Percentiles rank a stretch among this genome's conserved stretches.
phyloP scores from a whole-genome alignment of 2,797 vertebrate species.

The Schizopygopsis malacanthus region DNA sequence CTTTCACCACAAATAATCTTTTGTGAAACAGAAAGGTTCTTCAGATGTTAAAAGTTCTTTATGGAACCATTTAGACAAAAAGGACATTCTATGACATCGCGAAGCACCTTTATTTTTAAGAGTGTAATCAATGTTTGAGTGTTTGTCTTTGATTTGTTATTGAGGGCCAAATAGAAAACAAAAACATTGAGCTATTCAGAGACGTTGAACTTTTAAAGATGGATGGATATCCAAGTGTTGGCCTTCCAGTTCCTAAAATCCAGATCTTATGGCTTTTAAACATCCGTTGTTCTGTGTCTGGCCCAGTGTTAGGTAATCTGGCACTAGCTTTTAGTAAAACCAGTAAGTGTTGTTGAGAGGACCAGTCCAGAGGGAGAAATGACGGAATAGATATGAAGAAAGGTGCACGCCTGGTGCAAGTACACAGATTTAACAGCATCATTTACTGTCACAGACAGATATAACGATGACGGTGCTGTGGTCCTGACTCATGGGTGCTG shows the following conservation, averaged over 20 bases:
- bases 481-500: slow-evolving; percentile 3
- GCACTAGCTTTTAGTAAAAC: slow-evolving; percentile 21
- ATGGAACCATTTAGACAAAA: too few species aligned
- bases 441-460: slow-evolving; percentile 1
- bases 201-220: neutral
- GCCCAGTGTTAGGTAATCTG: slow-evolving; percentile 30
- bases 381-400: neutral
- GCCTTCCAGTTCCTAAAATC: slow-evolving; percentile 49
- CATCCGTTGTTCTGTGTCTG: slow-evolving; percentile 38
- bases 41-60: too few species aligned
- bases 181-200: neutral
- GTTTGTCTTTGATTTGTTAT: neutral
- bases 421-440: slow-evolving; percentile 16
- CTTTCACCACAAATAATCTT: too few species aligned
- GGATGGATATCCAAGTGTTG: neutral
- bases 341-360: slow-evolving; percentile 11
- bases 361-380: slow-evolving; percentile 21
- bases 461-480: neutral
- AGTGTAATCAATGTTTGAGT: neutral
- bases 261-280: slow-evolving; percentile 31
- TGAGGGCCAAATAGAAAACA: neutral
- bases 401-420: slow-evolving; percentile 3
- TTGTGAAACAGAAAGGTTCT: too few species aligned
- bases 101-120: too few species aligned
- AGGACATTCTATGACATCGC: too few species aligned